A percentile compares a stretch with the other conserved stretches of the same genome.
Conservation (phyloP, 2,113 vertebrate genomes). For the Hassar affinis region DNA sequence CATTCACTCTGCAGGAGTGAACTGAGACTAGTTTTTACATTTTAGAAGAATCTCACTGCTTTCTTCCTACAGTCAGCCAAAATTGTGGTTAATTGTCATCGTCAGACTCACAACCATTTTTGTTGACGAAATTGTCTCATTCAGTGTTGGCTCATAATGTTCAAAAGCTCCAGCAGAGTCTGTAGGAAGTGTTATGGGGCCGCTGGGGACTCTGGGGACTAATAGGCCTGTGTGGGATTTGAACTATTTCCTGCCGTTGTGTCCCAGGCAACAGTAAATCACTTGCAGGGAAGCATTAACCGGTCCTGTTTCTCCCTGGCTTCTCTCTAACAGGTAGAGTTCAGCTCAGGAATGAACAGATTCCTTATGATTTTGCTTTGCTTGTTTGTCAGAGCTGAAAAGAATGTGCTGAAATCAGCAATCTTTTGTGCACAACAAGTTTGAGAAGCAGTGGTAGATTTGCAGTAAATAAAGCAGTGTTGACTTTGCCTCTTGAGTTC, state of each 20-base stretch:
- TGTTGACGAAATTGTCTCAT: neutral
- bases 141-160: neutral
- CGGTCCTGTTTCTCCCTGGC: constrained; percentile 6
- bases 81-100: neutral
- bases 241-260: constrained; percentile 54
- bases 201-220: neutral
- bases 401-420: constrained; percentile 1
- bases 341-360: neutral
- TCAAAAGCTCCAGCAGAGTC: neutral
- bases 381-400: neutral
- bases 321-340: neutral
- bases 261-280: constrained; percentile 52
- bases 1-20: neutral
- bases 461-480: constrained; percentile 5
- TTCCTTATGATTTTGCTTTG: neutral
- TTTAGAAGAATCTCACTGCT: neutral
- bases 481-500: neutral
- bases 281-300: constrained; percentile 47
- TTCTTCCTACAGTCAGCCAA: neutral
- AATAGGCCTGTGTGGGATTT: constrained; percentile 40
- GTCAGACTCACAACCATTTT: neutral
- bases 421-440: neutral
- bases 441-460: neutral
- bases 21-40: neutral
- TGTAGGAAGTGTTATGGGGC: neutral